These are phyloP conservation scores for Xestia rhomboidea DNA, from an alignment of 2,888 invertebrate species.

Conservation along the genomic window DNA sequence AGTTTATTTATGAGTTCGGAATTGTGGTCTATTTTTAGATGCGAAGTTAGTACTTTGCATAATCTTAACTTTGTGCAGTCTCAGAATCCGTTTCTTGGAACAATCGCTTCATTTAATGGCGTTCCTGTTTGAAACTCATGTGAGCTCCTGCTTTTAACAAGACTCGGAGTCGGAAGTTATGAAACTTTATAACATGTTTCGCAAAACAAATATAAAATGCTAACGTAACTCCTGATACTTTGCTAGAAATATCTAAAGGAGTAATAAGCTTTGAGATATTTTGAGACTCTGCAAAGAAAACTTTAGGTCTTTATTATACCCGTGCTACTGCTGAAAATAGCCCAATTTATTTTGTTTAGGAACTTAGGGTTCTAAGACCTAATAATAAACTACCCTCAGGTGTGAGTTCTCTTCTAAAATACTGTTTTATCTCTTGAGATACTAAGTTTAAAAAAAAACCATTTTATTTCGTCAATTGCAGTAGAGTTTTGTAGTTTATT, in stretches of 20 bases:
- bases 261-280: conserved; percentile 52
- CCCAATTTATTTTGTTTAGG: conserved; percentile 38
- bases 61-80: conserved; percentile 33
- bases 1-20: conserved; percentile 34
- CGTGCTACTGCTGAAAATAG: conserved; percentile 33
- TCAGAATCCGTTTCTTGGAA: conserved; percentile 23
- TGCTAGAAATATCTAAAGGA: conserved; percentile 36
- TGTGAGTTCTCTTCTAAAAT: background rate
- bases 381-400: conserved; percentile 15
- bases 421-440: conserved; percentile 3
- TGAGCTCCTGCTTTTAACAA: conserved; percentile 48
- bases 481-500: background rate
- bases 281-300: conserved; percentile 16
- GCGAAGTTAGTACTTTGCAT: conserved; percentile 32
- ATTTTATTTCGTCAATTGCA: background rate
- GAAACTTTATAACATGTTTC: conserved; percentile 48
- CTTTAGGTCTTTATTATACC: conserved; percentile 39
- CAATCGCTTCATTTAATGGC: conserved; percentile 34
- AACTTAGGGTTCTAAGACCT: conserved; percentile 18
- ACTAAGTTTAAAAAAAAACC: background rate
- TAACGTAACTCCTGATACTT: conserved; percentile 41
- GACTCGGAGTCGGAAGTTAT: conserved; percentile 38
- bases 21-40: conserved; percentile 36
- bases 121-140: conserved; percentile 38
- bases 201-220: conserved; percentile 50